phyloP scores from a whole-genome alignment of 1,140 invertebrate genomes.

The Drosophila melanica region DNA sequence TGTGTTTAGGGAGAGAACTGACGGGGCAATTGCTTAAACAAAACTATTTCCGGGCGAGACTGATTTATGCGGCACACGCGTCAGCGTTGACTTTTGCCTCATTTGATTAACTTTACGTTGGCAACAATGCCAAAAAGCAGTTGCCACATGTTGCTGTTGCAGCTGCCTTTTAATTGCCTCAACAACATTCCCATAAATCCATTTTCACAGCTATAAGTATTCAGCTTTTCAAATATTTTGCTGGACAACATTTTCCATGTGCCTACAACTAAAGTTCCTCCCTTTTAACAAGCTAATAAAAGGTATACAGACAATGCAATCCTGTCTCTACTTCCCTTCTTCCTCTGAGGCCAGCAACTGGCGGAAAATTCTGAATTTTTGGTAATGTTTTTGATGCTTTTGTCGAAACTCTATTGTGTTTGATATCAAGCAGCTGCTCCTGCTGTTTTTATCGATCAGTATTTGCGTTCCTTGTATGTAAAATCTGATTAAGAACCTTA shows the following conservation, averaged over 20 bases:
- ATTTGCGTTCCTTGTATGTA: background rate
- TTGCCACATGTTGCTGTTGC: constrained; percentile 11
- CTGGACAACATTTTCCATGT: background rate
- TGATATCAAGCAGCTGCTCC: constrained; percentile 2
- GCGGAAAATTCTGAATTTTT: background rate
- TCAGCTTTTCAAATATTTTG: background rate
- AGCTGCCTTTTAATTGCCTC: constrained; percentile 6
- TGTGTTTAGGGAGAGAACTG: background rate
- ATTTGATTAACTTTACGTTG: constrained; percentile 70
- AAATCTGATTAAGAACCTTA: constrained; percentile 3
- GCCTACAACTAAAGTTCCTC: background rate
- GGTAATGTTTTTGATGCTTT: background rate
- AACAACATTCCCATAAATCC: background rate
- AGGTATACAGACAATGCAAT: constrained; percentile 3
- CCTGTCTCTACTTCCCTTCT: background rate
- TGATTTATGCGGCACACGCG: constrained; percentile 72
- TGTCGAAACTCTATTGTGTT: background rate
- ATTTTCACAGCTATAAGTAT: background rate
- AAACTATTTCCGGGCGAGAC: constrained; percentile 61
- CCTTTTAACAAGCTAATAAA: constrained; percentile 1
- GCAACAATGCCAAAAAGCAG: background rate
- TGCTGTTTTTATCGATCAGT: background rate
- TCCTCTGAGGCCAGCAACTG: background rate
- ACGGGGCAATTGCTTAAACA: constrained; percentile 50
- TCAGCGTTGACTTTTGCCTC: constrained; percentile 20